Conservation (phyloP, 2,113 vertebrate genomes). For the Mohoua ochrocephala region DNA sequence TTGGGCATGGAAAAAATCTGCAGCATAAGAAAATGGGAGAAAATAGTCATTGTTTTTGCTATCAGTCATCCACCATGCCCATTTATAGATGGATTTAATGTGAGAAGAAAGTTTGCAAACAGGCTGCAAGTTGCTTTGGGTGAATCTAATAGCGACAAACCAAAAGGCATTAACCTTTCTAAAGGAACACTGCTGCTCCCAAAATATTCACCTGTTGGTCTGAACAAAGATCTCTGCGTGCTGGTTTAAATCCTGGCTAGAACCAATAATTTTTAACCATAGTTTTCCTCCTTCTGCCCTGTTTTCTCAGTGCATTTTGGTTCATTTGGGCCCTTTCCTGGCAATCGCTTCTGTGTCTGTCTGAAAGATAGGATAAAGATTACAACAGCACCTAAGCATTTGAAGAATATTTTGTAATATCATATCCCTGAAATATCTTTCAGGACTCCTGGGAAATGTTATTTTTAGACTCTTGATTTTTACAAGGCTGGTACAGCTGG, state of each 20-base stretch:
- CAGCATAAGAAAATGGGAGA: neutral
- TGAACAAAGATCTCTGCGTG: neutral
- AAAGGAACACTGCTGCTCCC: neutral
- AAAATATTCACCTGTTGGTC: neutral
- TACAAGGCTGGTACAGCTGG: neutral
- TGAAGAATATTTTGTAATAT: neutral
- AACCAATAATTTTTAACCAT: neutral
- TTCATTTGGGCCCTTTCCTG: neutral
- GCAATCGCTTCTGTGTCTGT: neutral
- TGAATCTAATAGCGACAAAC: neutral
- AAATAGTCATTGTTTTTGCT: neutral
- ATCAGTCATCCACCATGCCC: neutral
- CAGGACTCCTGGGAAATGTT: neutral
- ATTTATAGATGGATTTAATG: neutral
- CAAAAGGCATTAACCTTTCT: neutral
- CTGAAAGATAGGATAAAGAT: neutral
- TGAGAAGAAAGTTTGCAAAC: neutral
- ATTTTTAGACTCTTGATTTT: neutral
- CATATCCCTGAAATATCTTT: neutral
- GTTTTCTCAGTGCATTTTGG: neutral
- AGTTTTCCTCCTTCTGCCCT: neutral
- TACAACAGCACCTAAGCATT: neutral
- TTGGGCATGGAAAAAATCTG: neutral
- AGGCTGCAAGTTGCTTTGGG: neutral
- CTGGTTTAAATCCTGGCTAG: neutral